These are phyloP conservation scores for Nyctalus aviator DNA, from an alignment of 2,797 vertebrate species.

Conservation along the genomic window DNA sequence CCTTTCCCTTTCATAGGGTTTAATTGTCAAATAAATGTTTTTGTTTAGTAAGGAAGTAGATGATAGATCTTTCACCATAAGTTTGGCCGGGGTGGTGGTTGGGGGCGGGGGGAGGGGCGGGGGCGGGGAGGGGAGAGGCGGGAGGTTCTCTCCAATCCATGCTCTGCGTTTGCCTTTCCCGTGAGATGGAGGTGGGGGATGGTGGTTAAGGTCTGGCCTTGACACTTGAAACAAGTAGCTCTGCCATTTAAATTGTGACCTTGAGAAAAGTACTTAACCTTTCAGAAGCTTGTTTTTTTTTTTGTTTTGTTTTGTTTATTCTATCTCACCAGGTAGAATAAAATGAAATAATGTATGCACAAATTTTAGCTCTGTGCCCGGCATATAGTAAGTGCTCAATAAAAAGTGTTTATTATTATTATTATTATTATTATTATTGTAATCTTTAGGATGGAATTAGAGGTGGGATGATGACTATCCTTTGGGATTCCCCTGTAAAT, in stretches of 20 bases:
- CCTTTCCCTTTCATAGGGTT: constrained; percentile 27
- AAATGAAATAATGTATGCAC: not conserved
- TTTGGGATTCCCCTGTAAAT: not conserved
- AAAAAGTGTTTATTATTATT: not conserved
- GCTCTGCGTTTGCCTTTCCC: not conserved
- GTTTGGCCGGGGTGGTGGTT: not conserved
- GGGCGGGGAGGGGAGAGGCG: too few relatives aligned
- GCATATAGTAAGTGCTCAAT: not conserved
- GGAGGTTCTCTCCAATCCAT: not conserved
- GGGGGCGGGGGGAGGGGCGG: accelerated
- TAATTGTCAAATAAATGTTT: constrained; percentile 46
- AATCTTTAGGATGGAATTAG: constrained; percentile 35
- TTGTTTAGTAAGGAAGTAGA: constrained; percentile 31
- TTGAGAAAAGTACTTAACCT: constrained; percentile 18
- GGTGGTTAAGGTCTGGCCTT: not conserved
- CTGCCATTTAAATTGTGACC: constrained; percentile 6
- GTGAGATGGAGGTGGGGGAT: not conserved
- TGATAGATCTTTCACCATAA: constrained; percentile 32
- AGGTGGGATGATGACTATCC: not conserved
- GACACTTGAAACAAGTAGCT: not conserved
- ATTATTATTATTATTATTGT: not conserved
- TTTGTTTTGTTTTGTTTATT: not conserved
- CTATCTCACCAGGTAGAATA: constrained; percentile 22
- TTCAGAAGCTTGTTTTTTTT: constrained; percentile 22
- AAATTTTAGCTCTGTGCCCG: constrained; percentile 11